Conservation (phyloP, 2,888 invertebrate genomes). For the Ganaspis brasiliensis region DNA sequence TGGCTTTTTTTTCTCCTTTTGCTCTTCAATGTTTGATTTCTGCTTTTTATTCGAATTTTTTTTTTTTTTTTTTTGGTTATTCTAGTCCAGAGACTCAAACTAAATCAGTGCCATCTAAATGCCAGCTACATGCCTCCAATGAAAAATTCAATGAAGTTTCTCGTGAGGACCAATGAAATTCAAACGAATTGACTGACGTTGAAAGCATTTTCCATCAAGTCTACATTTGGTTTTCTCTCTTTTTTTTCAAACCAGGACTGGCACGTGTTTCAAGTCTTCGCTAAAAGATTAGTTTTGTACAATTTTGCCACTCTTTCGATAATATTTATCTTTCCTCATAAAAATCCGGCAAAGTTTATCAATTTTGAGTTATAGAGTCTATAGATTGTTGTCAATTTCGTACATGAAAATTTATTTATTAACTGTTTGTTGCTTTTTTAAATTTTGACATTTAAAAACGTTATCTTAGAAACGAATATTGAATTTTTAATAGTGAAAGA, state of each 20-base stretch:
- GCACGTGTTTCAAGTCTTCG: not conserved
- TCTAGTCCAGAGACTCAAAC: slow-evolving; percentile 4
- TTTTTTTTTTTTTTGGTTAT: slow-evolving; percentile 2
- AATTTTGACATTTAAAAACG: too few relatives aligned
- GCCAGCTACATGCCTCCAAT: slow-evolving; percentile 2
- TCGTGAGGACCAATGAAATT: slow-evolving; percentile 13
- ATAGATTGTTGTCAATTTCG: too few relatives aligned
- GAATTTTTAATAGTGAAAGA: too few relatives aligned
- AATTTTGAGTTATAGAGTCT: too few relatives aligned
- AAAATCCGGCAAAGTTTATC: not conserved
- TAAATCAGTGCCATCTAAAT: slow-evolving; percentile 16
- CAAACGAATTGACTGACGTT: slow-evolving; percentile 21
- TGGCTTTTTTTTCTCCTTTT: not conserved
- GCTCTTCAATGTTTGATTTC: not conserved
- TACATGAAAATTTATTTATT: not conserved
- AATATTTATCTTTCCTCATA: not conserved
- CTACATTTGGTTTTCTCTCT: not conserved
- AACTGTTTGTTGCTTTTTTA: not conserved
- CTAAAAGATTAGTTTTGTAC: not conserved
- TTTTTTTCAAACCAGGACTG: slow-evolving; percentile 3
- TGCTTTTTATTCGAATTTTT: slow-evolving; percentile 5
- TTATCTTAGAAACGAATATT: too few relatives aligned
- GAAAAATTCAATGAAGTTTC: slow-evolving; percentile 12
- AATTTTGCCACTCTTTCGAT: too few relatives aligned
- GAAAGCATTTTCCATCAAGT: not conserved